A percentile compares a stretch with the other conserved stretches of the same genome.
Evolutionary conservation across 2,113 vertebrate genomes (phyloP).

Genomic region (Etheostoma spectabile): DNA sequence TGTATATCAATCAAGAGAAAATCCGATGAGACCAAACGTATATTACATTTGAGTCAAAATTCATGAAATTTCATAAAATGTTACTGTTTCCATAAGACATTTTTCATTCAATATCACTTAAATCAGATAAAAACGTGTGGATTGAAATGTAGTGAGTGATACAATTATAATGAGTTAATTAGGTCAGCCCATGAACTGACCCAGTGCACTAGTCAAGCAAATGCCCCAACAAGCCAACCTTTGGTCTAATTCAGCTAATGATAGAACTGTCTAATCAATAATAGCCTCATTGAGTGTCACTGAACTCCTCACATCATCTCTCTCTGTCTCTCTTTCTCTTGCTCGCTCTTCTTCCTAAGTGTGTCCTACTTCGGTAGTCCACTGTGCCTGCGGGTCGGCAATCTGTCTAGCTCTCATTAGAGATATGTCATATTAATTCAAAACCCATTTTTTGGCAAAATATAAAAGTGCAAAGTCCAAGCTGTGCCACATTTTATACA

Average conservation of each 20-base stretch:
- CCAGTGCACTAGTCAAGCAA: conserved; percentile 46
- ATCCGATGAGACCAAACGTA: too few relatives aligned
- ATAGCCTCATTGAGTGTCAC: conserved; percentile 48
- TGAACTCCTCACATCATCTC: conserved; percentile 26
- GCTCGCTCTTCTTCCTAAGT: conserved; percentile 1
- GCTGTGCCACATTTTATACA: not conserved
- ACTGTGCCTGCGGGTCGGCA: conserved; percentile 52
- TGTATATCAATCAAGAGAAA: too few relatives aligned
- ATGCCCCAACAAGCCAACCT: conserved; percentile 33
- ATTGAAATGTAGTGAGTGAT: not conserved
- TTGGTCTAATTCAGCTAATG: conserved; percentile 61
- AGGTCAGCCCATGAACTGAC: conserved; percentile 59
- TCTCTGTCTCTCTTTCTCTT: not conserved
- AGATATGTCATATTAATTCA: conserved; percentile 38
- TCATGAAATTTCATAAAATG: too few relatives aligned
- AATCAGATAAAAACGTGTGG: too few relatives aligned
- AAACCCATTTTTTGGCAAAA: conserved; percentile 33
- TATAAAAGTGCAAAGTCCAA: conserved; percentile 17
- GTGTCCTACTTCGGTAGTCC: conserved; percentile 58
- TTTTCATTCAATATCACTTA: too few relatives aligned
- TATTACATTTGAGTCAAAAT: too few relatives aligned
- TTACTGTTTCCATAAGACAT: too few relatives aligned
- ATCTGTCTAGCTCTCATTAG: conserved; percentile 57
- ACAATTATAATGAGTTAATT: conserved; percentile 42
- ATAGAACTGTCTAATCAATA: conserved; percentile 69